A percentile compares a stretch with the other conserved stretches of the same genome.
Conservation (phyloP, 2,797 vertebrate genomes). For the Bradypodion ventrale region DNA sequence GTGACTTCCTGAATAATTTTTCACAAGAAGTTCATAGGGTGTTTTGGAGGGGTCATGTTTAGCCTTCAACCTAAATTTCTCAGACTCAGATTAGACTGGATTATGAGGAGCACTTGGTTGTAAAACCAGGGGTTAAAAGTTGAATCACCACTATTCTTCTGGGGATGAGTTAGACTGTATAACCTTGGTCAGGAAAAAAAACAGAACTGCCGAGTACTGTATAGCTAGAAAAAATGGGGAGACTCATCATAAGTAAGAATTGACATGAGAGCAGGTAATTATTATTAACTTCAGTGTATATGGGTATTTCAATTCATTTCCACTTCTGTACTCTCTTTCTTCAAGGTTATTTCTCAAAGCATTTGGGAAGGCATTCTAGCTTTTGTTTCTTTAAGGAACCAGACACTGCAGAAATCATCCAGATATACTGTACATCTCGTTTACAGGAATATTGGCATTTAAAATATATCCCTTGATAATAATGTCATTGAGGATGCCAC, state of each 20-base stretch:
- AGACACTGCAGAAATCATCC: constrained; percentile 31
- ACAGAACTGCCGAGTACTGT: too few relatives aligned
- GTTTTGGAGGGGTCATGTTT: too few relatives aligned
- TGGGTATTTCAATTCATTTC: neutral
- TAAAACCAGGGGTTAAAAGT: neutral
- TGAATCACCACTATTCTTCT: too few relatives aligned
- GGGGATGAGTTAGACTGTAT: too few relatives aligned
- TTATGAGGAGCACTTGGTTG: neutral
- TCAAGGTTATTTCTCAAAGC: constrained; percentile 21
- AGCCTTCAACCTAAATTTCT: too few relatives aligned
- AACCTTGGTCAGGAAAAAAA: too few relatives aligned
- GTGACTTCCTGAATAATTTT: too few relatives aligned
- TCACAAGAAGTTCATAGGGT: too few relatives aligned
- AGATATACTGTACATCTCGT: neutral
- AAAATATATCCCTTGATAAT: constrained; percentile 40
- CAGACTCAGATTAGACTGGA: neutral
- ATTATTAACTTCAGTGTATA: too few relatives aligned
- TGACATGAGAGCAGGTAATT: too few relatives aligned
- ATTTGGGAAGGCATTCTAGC: constrained; percentile 24
- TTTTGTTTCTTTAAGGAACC: constrained; percentile 43
- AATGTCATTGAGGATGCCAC: constrained; percentile 37
- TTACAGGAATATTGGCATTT: constrained; percentile 54
- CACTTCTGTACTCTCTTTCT: neutral
- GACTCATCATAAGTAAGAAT: too few relatives aligned
- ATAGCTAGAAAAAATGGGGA: too few relatives aligned